Evolutionary conservation across 2,888 invertebrate species (phyloP), one percentile per base, ranked within the genome.

Genomic region (Drosophila conformis): DNA sequence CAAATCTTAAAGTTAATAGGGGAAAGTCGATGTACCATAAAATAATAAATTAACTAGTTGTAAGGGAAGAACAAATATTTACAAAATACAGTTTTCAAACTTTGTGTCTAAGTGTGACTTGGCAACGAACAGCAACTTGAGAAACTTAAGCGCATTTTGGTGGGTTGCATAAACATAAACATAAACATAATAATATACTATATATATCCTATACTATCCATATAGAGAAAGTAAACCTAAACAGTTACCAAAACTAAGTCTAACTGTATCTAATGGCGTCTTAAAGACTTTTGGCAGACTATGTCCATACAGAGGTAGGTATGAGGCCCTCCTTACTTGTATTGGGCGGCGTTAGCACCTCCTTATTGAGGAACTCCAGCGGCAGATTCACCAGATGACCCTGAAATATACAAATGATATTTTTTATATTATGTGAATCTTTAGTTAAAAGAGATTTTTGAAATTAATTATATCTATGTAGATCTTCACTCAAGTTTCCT

Each of bases 241-340:
- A 31, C 31, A 25, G 60, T 40, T 48, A 53, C n/a, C 46, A 38
- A 56, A 4, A 46, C 15, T 40, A 49, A 69, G 40, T 56, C 49
- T 40, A 56, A 69, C 56, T 68, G 69, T 56, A 49, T 31, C 38
- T 76, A 76, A 25, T 29, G 58, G 31, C 65, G 84, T 84, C 89
- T 83, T 82, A 18, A 49, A 83, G 85, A 81, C 88, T 71, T 73
- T 73, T 78, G 82, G 82, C 85, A 69, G 77, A 79, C 84, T 94
- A 98, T 25, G 98, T 98, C 98, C 99, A 99, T 27, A 99, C 94
- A 2, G 97, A 95, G 36, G 97, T 97, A 4, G 99, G 99, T 95
- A 99, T 96, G 90, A 99, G 96, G 56, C 97, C 97, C 93, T 99
- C 99, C 92, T 97, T 97, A 27, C 97, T 96, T 21, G 95, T 95